phyloP scores from a whole-genome alignment of 2,888 invertebrate species.

The Teleiodes luculella region DNA sequence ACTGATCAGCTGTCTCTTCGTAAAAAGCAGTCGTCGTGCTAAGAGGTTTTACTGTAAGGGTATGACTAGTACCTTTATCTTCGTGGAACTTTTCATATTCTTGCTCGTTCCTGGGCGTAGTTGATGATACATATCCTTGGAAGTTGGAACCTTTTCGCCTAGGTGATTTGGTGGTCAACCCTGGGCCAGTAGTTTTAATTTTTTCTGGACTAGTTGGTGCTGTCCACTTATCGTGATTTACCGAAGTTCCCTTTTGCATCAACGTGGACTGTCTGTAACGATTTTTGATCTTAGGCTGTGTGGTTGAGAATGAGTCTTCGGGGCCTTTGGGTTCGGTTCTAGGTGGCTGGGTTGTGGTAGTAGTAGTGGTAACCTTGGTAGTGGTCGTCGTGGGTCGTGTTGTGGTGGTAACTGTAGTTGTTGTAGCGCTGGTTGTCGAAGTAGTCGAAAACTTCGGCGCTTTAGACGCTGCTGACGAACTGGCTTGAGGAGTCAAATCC shows the following conservation, averaged over 20 bases:
- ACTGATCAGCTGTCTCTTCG: slow-evolving; percentile 36
- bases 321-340: neutral
- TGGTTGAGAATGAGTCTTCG: slow-evolving; percentile 3
- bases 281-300: slow-evolving; percentile 49
- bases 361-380: slow-evolving; percentile 4
- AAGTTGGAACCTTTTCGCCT: slow-evolving; percentile 69
- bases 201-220: slow-evolving; percentile 33
- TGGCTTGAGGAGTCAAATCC: slow-evolving; percentile 59
- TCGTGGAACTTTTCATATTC: slow-evolving; percentile 34
- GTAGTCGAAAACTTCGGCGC: slow-evolving; percentile 30
- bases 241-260: slow-evolving; percentile 66
- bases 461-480: slow-evolving; percentile 49
- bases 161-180: slow-evolving; percentile 31
- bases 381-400: slow-evolving; percentile 27
- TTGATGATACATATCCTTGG: slow-evolving; percentile 51
- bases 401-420: slow-evolving; percentile 33
- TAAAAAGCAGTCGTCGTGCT: slow-evolving; percentile 29
- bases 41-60: slow-evolving; percentile 24
- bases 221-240: slow-evolving; percentile 69
- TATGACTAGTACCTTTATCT: slow-evolving; percentile 19
- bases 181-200: slow-evolving; percentile 27
- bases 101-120: slow-evolving; percentile 43
- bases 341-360: neutral
- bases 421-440: slow-evolving; percentile 26
- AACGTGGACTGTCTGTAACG: slow-evolving; percentile 66